Evolutionary conservation across 2,888 invertebrate species (phyloP), one percentile per base, ranked within the genome.

Genomic region (Scelioninae gen. 2): DNA sequence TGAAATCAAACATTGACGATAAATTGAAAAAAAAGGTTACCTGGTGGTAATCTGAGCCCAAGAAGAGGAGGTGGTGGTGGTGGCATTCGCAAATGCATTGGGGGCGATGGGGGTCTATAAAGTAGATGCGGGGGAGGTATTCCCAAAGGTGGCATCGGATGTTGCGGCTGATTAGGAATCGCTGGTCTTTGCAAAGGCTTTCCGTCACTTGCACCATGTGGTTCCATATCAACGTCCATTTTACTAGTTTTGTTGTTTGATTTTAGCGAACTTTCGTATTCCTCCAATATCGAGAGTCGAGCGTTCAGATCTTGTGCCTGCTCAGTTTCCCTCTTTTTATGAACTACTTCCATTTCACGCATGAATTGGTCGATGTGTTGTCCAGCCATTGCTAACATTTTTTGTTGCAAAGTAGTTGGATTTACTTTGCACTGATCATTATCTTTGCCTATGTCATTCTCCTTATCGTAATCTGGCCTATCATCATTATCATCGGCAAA

Each of bases 361-460:
- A 96, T 95, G 79, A 96, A 96, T 75, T 94, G 94, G 79, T 96
- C 96, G 15, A 96, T 94, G 81, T 96, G 95, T 87, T 96, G 96
- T 0, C 96, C 95, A 9, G 95, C 94, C 81, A 95, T 90, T n/a
- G 92, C 93, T 80, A 95, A 87, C 94, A 95, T 95, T 78, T 94
- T 92, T 80, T 95, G 94, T 82, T 96, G 95, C 28, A 96, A 84
- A 0, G 93, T 91, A 0, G 93, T 93, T 0, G 94, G 93, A 82
- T 93, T 93, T 0, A 84, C 83, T 74, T 85, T 84, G 0, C 81
- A 81, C 6, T 85, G 78, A 16, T 87, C 87, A 41, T 85, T 85
- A n/a, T 84, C 83, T 73, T 81, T 83, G 10, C n/a, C n/a, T n/a
- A n/a, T n/a, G 5, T 85, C 84, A 1, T 78, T 75, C 6, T 87